Evolutionary conservation across 2,888 invertebrate genomes (phyloP).

Genomic region (Ramazzottius varieornatus): DNA sequence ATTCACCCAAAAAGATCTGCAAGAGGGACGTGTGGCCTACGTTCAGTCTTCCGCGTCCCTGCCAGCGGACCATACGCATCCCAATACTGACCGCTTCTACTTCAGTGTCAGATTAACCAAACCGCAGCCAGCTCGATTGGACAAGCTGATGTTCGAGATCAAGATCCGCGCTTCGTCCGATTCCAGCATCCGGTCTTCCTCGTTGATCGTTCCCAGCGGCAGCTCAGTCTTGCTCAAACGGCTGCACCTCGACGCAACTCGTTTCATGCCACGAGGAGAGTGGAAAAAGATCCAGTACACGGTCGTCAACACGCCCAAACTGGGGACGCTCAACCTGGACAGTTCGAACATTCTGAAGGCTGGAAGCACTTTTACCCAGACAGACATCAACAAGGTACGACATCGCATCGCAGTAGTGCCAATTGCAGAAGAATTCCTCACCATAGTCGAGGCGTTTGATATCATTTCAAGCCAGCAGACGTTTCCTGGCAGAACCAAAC

Average conservation of each 20-base stretch:
- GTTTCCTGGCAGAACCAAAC: too few species aligned
- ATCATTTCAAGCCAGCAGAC: too few species aligned
- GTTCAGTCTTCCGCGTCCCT: conserved; percentile 13
- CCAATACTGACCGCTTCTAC: not conserved
- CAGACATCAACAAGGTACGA: not conserved
- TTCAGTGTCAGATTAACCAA: not conserved
- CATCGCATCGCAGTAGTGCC: too few species aligned
- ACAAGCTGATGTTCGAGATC: not conserved
- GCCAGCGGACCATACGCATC: too few species aligned
- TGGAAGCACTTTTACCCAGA: not conserved
- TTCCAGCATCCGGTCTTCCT: not conserved
- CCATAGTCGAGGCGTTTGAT: too few species aligned
- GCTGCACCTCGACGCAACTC: not conserved
- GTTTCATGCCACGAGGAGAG: not conserved
- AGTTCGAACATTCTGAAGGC: not conserved
- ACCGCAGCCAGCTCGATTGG: not conserved
- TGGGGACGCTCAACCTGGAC: not conserved
- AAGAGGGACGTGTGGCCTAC: conserved; percentile 27
- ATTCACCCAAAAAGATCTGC: conserved; percentile 23
- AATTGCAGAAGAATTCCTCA: too few species aligned
- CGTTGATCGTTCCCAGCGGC: not conserved
- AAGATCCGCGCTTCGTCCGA: not conserved
- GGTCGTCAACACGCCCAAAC: not conserved
- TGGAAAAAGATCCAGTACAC: not conserved
- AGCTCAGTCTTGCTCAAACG: not conserved